A percentile compares a stretch with the other conserved stretches of the same genome.
Conservation (phyloP, 2,888 invertebrate genomes). For the Pachymerium ferrugineum region DNA sequence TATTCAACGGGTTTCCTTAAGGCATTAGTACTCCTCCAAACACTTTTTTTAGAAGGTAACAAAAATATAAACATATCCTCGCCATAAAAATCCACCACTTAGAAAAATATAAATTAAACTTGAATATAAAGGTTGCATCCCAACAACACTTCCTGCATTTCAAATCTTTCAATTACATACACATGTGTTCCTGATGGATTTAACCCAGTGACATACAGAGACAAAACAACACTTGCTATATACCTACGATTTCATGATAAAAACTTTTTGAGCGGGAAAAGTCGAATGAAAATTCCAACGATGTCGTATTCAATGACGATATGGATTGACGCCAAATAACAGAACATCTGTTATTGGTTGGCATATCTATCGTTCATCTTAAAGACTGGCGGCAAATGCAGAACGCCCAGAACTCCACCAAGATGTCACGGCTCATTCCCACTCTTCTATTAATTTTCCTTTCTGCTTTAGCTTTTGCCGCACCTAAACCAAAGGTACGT, state of each 20-base stretch:
- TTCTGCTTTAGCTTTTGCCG: not conserved
- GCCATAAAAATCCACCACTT: no score
- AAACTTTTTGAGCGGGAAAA: not conserved
- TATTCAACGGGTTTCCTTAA: no score
- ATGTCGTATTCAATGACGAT: not conserved
- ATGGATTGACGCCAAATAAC: constrained; percentile 10
- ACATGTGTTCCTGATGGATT: not conserved
- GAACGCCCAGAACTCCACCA: not conserved
- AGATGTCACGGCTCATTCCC: not conserved
- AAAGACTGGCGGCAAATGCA: not conserved
- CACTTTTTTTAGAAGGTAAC: no score
- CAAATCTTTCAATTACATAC: not conserved
- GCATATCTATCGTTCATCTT: not conserved
- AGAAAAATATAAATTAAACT: no score
- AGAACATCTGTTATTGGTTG: not conserved
- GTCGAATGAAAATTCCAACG: not conserved
- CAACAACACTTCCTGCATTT: not conserved
- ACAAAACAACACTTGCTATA: not conserved
- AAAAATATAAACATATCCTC: no score
- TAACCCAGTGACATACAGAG: not conserved
- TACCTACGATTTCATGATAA: not conserved
- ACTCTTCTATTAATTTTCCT: not conserved
- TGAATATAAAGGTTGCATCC: no score
- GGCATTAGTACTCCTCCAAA: no score
- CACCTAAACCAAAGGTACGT: not conserved